A percentile compares a stretch with the other conserved stretches of the same genome.
These are phyloP conservation scores for Mirounga angustirostris DNA, from an alignment of 2,113 vertebrate species.

Conservation along the genomic window DNA sequence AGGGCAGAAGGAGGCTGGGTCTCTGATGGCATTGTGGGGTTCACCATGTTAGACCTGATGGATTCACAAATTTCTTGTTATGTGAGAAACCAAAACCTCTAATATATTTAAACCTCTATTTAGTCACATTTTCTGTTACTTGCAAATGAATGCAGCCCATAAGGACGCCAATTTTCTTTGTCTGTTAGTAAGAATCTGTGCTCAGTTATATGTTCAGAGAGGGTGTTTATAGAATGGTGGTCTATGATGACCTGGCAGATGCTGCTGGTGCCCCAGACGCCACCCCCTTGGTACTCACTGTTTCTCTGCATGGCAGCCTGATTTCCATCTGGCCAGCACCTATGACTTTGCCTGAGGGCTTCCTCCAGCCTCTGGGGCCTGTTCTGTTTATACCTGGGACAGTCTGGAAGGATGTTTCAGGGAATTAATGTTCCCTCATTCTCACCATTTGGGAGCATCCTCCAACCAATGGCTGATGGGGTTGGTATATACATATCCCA, in stretches of 20 bases:
- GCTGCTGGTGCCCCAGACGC: neutral
- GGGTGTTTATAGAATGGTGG: neutral
- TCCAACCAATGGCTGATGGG: neutral
- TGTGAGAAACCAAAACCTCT: conserved; percentile 8
- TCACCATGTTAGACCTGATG: neutral
- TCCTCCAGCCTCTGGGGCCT: no score
- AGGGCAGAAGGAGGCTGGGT: neutral
- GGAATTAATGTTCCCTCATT: neutral
- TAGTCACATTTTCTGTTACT: conserved; percentile 54
- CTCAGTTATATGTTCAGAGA: neutral
- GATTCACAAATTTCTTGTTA: neutral
- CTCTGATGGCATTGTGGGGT: neutral
- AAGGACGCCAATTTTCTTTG: neutral
- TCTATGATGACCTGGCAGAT: neutral
- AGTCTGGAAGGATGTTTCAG: neutral
- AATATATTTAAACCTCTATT: conserved; percentile 26
- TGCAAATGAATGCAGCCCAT: conserved; percentile 47
- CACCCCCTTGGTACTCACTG: rapidly evolving
- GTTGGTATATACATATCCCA: neutral
- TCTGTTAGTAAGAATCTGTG: neutral
- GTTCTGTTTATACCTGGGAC: neutral
- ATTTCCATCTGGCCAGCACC: neutral
- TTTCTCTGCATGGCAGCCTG: neutral
- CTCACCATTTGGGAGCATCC: neutral
- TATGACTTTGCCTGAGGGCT: neutral